Conservation (phyloP, 1,140 invertebrate species). For the Camponotus floridanus region DNA sequence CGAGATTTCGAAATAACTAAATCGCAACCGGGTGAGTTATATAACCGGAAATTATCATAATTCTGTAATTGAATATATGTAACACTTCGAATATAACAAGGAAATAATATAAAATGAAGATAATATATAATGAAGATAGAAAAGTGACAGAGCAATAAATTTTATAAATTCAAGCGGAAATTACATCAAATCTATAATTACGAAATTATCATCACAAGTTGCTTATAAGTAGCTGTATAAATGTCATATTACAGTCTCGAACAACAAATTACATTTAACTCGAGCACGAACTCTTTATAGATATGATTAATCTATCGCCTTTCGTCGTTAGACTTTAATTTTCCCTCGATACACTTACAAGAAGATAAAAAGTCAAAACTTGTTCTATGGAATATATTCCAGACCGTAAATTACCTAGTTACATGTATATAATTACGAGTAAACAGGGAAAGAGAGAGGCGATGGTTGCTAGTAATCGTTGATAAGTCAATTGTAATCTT, state of each 20-base stretch:
- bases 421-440: background rate
- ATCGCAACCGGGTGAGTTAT: conserved; percentile 1
- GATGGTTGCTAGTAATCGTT: conserved; percentile 16
- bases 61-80: background rate
- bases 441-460: conserved; percentile 19
- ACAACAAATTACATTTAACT: conserved; percentile 36
- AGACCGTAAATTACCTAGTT: conserved; percentile 22
- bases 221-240: background rate
- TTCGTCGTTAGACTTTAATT: background rate
- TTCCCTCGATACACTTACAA: background rate
- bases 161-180: background rate
- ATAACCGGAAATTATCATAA: conserved; percentile 43
- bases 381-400: background rate
- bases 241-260: background rate
- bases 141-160: background rate
- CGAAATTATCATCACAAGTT: background rate
- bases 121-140: background rate
- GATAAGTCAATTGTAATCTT: background rate
- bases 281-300: background rate
- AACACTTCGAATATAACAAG: conserved; percentile 12
- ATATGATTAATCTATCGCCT: background rate
- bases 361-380: background rate
- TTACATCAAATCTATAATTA: conserved; percentile 12
- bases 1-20: conserved; percentile 15
- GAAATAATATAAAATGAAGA: background rate